Base-by-base conservation (phyloP, 2,797 vertebrate species). In the Simalia tracyae region DNA sequence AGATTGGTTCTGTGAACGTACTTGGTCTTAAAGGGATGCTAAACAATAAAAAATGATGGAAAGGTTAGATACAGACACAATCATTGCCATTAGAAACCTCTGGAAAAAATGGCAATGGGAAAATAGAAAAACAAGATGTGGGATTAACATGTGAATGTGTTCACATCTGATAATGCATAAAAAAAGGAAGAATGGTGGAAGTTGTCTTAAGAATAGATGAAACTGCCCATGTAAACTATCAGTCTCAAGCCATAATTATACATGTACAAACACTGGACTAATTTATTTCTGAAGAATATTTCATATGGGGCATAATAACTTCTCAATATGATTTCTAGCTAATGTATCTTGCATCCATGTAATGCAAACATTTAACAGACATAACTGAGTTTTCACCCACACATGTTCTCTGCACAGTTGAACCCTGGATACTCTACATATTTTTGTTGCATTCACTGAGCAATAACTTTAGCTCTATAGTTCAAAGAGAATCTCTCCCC, bases 171-270 rank as follows among this genome's bases (percentile, higher is more conserved):
- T 10, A 94, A 68, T 89, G n/a, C 28, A 72, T 11, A 56, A 12
- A 89, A 31, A 72, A 50, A 6, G n/a, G 28, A 10, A 36, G 9
- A 46, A 2, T 10, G 14, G 15, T 22, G 8, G 54, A 24, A 31
- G 92, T 87, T 92, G 92, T 91, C 95, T 95, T 96, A 95, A 94
- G 95, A 95, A 95, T 93, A 88, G 84, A 87, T 95, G 93, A 93
- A 95, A 46, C 92, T 95, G 95, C 95, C 95, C 92, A 95, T 93
- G 95, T 94, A 94, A 95, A 95, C 93, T 93, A 96, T 94, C 92
- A 92, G 92, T 95, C 94, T 95, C 93, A 94, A 96, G 94, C 93
- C 95, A 94, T 91, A 90, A 95, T 91, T 76, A 92, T 92, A 93
- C 26, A 94, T 93, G 92, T 93, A 95, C 28, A 0, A 94, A 94